A percentile compares a stretch with the other conserved stretches of the same genome.
phyloP scores from a whole-genome alignment of 2,113 vertebrate species.

The Poecilia latipinna region DNA sequence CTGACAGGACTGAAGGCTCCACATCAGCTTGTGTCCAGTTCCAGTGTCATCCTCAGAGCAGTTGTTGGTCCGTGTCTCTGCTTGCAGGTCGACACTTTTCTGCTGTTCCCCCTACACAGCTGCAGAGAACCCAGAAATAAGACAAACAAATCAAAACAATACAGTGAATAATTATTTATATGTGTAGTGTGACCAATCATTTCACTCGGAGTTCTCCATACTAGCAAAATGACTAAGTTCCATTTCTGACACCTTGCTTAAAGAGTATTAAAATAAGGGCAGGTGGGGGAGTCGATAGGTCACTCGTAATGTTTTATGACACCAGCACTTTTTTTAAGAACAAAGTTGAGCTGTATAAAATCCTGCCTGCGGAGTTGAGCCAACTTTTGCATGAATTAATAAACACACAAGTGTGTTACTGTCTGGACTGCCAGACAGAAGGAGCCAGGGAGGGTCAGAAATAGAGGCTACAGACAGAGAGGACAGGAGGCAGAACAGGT shows the following conservation, averaged over 20 bases:
- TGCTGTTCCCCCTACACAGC: constrained; percentile 91
- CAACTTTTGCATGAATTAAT: constrained; percentile 70
- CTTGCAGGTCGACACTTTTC: constrained; percentile 29
- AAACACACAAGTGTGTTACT: constrained; percentile 51
- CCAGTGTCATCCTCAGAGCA: background rate
- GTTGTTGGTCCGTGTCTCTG: constrained; percentile 2
- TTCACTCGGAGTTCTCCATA: background rate
- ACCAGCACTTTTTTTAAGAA: constrained; percentile 52
- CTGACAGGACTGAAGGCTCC: background rate
- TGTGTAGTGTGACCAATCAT: background rate
- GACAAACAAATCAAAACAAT: background rate
- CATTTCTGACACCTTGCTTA: background rate
- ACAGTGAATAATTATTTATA: background rate
- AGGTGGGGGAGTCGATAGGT: constrained; percentile 14
- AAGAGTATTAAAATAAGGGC: constrained; percentile 2
- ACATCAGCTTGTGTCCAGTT: background rate
- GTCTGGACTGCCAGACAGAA: constrained; percentile 51
- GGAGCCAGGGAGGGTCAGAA: constrained; percentile 9
- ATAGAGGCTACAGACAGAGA: constrained; percentile 1
- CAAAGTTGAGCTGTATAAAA: constrained; percentile 49
- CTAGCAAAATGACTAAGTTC: background rate
- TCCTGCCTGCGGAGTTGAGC: constrained; percentile 37
- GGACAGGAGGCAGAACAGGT: constrained; percentile 4
- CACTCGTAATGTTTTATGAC: constrained; percentile 57
- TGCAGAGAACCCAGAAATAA: constrained; percentile 42